A percentile compares a stretch with the other conserved stretches of the same genome.
phyloP scores from a whole-genome alignment of 30 jellyfish, hydroid and myxozoan genomes.

The Aurelia sp. region DNA sequence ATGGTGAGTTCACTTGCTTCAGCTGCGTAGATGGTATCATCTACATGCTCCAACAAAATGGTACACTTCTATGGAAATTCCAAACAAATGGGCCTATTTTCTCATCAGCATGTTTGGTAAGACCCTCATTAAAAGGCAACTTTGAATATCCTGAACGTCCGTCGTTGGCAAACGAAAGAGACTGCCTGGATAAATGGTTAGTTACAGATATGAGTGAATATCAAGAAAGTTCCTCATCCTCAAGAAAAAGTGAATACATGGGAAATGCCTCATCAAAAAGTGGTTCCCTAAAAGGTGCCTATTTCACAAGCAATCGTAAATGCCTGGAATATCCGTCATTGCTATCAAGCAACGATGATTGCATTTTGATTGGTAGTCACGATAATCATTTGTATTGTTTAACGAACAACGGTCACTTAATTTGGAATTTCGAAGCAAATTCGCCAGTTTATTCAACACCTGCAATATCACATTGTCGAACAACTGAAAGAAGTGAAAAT shows the following conservation, averaged over 20 bases:
- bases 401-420: constrained; percentile 50
- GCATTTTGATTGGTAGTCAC: constrained; percentile 70
- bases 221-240: not conserved
- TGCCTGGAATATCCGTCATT: no score
- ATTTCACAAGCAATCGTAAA: no score
- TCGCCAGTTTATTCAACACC: constrained; percentile 66
- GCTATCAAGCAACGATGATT: not conserved
- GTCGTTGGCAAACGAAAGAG: no score
- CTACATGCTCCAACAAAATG: constrained; percentile 25
- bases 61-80: constrained; percentile 62
- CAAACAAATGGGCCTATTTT: constrained; percentile 73
- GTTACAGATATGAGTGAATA: no score
- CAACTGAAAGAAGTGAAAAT: not conserved
- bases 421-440: constrained; percentile 58
- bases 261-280: no score
- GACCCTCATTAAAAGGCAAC: not conserved
- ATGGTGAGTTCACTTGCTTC: constrained; percentile 14
- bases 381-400: constrained; percentile 61
- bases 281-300: no score
- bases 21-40: constrained; percentile 74
- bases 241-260: not conserved
- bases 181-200: no score
- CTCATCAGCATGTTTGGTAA: constrained; percentile 70
- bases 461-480: not conserved
- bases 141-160: no score